These are phyloP conservation scores for Paramuricea clavata DNA, from an alignment of 92 coral and sea anemone species.

Conservation along the genomic window DNA sequence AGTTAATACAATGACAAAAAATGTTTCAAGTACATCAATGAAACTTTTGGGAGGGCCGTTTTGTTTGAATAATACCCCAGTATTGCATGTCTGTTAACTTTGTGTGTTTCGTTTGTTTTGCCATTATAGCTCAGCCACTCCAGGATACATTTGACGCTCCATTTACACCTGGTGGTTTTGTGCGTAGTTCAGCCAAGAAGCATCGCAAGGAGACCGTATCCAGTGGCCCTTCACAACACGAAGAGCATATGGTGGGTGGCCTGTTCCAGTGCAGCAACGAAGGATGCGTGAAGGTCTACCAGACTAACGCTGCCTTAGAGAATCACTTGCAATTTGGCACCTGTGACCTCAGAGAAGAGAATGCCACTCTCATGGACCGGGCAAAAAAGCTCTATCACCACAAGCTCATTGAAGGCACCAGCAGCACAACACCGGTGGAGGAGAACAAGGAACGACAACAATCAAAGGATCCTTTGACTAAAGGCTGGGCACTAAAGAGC, in stretches of 20 bases:
- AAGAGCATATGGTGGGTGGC: neutral
- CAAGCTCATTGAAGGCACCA: conserved; percentile 57
- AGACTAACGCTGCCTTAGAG: conserved; percentile 65
- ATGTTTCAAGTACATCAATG: neutral
- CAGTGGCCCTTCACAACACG: neutral
- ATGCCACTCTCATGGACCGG: conserved; percentile 49
- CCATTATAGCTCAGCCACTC: neutral
- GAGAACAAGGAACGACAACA: conserved; percentile 9
- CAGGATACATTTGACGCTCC: conserved; percentile 29
- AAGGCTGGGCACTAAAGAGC: conserved; percentile 77
- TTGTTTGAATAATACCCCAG: neutral
- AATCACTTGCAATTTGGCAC: conserved; percentile 62
- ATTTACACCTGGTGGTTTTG: conserved; percentile 6
- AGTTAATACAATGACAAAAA: neutral
- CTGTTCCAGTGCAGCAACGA: conserved; percentile 69
- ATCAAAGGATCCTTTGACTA: conserved; percentile 5
- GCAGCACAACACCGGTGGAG: conserved; percentile 4
- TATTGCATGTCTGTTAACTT: neutral
- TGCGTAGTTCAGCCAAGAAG: neutral
- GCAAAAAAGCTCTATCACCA: conserved; percentile 54
- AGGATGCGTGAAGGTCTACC: conserved; percentile 62
- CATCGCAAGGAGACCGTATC: neutral
- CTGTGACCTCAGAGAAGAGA: conserved; percentile 54
- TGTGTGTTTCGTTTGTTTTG: conserved; percentile 2
- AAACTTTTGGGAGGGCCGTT: too few relatives aligned